Percentiles rank a stretch among this genome's conserved stretches.
phyloP scores from a whole-genome alignment of 2,797 vertebrate species.

The Acrossocheilus fasciatus region DNA sequence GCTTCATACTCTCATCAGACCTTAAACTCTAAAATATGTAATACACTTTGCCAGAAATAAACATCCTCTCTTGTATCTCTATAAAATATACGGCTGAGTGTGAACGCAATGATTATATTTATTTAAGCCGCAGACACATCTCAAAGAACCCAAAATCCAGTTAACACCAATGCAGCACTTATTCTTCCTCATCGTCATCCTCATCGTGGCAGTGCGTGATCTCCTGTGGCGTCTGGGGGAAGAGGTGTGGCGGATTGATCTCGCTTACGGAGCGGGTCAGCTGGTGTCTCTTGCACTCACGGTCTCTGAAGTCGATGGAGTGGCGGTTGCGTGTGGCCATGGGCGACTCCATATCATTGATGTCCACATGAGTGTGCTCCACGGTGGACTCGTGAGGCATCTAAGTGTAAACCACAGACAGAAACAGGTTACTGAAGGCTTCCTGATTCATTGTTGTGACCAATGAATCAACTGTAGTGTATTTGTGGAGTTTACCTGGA shows the following conservation, averaged over 20 bases:
- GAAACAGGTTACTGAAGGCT: background rate
- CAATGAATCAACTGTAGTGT: too few species aligned
- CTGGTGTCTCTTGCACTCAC: slow-evolving; percentile 88
- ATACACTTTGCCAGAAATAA: slow-evolving; percentile 15
- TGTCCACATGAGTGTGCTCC: slow-evolving; percentile 88
- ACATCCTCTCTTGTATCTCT: slow-evolving; percentile 9
- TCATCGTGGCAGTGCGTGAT: slow-evolving; percentile 98
- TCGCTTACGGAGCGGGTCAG: slow-evolving; percentile 94
- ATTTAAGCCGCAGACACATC: slow-evolving; percentile 12
- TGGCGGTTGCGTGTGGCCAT: slow-evolving; percentile 93
- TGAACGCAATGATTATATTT: slow-evolving; percentile 28
- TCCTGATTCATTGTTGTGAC: too few species aligned
- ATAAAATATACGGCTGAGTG: slow-evolving; percentile 48
- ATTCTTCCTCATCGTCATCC: slow-evolving; percentile 87
- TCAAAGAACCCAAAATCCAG: background rate
- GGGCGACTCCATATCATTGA: slow-evolving; percentile 90
- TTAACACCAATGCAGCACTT: background rate
- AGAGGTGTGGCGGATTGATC: slow-evolving; percentile 95
- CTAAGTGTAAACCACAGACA: slow-evolving; percentile 69
- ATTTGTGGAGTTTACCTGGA: slow-evolving; percentile 80
- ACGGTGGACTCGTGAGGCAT: slow-evolving; percentile 98
- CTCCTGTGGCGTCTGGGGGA: slow-evolving; percentile 93
- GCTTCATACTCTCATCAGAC: slow-evolving; percentile 28
- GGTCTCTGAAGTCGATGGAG: slow-evolving; percentile 87
- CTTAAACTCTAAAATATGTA: slow-evolving; percentile 12